These are phyloP conservation scores for Synanthedon andrenaeformis DNA, from an alignment of 2,888 invertebrate genomes.

Conservation along the genomic window DNA sequence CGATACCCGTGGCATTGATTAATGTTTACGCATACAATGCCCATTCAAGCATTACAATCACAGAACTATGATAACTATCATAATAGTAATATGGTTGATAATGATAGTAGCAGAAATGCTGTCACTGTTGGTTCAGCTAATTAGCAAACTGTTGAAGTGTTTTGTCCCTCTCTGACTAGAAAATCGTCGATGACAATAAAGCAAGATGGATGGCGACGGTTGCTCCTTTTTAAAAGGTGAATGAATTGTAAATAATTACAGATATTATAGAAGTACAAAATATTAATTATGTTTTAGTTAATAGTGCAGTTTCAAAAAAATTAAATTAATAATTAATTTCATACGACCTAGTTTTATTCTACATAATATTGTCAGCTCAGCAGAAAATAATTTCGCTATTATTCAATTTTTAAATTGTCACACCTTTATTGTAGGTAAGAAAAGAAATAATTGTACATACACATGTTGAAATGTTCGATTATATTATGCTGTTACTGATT, in stretches of 20 bases:
- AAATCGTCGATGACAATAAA: slow-evolving; percentile 20
- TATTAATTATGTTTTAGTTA: no score
- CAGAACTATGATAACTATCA: slow-evolving; percentile 26
- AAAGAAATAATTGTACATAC: no score
- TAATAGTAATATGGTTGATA: slow-evolving; percentile 28
- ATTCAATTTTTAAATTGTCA: no score
- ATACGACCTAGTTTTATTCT: no score
- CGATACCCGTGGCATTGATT: slow-evolving; percentile 59
- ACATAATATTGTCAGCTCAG: no score
- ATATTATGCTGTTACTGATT: no score
- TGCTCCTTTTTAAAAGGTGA: slow-evolving; percentile 29
- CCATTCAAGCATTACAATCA: slow-evolving; percentile 32
- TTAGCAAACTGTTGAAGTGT: slow-evolving; percentile 46
- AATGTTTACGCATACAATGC: slow-evolving; percentile 58
- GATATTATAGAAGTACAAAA: background rate
- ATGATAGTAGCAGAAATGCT: slow-evolving; percentile 16
- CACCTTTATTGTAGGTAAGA: no score
- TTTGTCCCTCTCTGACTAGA: slow-evolving; percentile 40
- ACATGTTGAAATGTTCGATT: no score
- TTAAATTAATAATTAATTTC: no score
- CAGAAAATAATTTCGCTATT: no score
- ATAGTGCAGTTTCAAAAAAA: no score
- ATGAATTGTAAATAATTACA: slow-evolving; percentile 34
- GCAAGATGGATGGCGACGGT: slow-evolving; percentile 22
- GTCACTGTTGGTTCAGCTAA: slow-evolving; percentile 44